A percentile compares a stretch with the other conserved stretches of the same genome.
These are phyloP conservation scores for Artibeus lituratus DNA, from an alignment of 2,797 vertebrate species.

Conservation along the genomic window DNA sequence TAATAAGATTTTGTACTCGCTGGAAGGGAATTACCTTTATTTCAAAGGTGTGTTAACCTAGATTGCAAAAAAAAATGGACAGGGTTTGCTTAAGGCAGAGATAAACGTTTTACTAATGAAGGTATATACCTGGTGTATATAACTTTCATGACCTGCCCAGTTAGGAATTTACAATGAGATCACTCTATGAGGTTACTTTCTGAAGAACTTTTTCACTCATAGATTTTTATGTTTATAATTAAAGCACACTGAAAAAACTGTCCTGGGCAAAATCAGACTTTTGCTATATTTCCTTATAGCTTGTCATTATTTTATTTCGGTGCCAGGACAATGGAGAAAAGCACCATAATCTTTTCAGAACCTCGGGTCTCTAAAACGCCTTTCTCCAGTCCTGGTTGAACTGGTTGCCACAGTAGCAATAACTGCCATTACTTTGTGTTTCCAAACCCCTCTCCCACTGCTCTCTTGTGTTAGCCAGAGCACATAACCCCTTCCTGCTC, in stretches of 20 bases:
- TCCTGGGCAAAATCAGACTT: neutral
- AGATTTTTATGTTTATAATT: neutral
- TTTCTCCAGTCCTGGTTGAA: neutral
- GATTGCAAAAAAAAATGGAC: neutral
- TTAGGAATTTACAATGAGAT: neutral
- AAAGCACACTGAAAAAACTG: neutral
- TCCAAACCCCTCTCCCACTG: neutral
- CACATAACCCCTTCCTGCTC: neutral
- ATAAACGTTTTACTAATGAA: neutral
- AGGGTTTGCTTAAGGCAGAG: neutral
- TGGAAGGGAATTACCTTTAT: neutral
- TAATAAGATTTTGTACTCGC: neutral
- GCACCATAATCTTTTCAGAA: neutral
- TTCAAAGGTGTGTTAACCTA: neutral
- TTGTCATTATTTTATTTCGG: neutral
- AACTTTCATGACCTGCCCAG: neutral
- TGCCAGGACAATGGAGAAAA: neutral
- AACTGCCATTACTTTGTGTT: neutral
- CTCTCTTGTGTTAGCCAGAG: neutral
- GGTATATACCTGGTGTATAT: neutral
- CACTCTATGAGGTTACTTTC: neutral
- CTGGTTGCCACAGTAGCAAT: neutral
- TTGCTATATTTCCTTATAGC: neutral
- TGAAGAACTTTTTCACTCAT: neutral
- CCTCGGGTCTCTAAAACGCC: neutral